phyloP scores from a whole-genome alignment of 2,797 vertebrate species.

The Otolemur crassicaudatus region DNA sequence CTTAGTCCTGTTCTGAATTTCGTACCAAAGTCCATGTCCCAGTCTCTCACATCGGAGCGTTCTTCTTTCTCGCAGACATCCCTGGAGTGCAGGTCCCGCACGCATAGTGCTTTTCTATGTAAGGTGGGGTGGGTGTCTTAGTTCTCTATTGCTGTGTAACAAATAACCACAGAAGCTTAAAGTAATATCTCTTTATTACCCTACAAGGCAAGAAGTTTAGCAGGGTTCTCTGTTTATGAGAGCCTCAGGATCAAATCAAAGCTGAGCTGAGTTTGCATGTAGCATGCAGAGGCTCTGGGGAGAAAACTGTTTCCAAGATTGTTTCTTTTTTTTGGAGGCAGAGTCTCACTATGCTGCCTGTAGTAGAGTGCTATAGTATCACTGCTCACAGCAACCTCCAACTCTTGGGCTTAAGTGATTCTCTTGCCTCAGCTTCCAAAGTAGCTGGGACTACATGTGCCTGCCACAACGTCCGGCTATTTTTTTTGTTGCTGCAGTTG shows the following conservation, averaged over 20 bases:
- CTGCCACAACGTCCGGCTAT: too few relatives aligned
- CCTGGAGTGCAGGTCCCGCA: background rate
- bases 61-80: background rate
- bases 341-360: too few relatives aligned
- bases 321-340: background rate
- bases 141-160: background rate
- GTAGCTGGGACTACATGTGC: too few relatives aligned
- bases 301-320: background rate
- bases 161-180: background rate
- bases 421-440: too few relatives aligned
- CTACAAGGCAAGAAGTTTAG: background rate
- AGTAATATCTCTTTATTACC: background rate
- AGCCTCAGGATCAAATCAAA: background rate
- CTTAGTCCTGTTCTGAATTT: background rate
- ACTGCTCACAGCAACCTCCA: too few relatives aligned
- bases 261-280: background rate
- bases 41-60: background rate
- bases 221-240: background rate
- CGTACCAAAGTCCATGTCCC: background rate
- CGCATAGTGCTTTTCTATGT: background rate
- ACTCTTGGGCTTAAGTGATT: too few relatives aligned
- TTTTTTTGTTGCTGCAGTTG: too few relatives aligned
- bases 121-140: background rate
- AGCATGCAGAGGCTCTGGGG: background rate
- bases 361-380: too few relatives aligned